Percentiles rank a stretch among this genome's conserved stretches.
These are phyloP conservation scores for Callaeas wilsoni DNA, from an alignment of 2,113 vertebrate genomes.

Conservation along the genomic window DNA sequence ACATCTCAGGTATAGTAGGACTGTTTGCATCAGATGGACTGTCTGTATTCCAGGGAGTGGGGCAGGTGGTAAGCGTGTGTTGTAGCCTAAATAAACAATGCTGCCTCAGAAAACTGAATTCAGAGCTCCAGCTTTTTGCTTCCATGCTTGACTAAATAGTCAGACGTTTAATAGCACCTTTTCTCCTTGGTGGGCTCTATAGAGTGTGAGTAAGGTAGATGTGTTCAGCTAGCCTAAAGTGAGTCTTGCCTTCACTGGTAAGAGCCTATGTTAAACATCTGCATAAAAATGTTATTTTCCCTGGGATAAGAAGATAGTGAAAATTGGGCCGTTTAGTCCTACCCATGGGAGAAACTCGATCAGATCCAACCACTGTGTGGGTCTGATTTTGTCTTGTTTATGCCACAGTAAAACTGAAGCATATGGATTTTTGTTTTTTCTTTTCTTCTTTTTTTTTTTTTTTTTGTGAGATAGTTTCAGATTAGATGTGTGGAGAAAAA, in stretches of 20 bases:
- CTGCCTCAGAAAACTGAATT: not conserved
- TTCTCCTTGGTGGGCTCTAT: not conserved
- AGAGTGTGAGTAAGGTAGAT: not conserved
- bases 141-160: not conserved
- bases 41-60: not conserved
- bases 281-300: not conserved
- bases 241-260: not conserved
- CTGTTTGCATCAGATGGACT: not conserved
- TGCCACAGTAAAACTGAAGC: not conserved
- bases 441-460: not conserved
- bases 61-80: not conserved
- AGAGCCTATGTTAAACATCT: not conserved
- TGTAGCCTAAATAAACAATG: not conserved
- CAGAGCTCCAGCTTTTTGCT: not conserved
- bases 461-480: not conserved
- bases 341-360: not conserved
- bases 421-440: not conserved
- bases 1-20: conserved; percentile 51
- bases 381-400: not conserved
- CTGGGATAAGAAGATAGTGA: not conserved
- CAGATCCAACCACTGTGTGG: not conserved
- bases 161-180: not conserved
- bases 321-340: not conserved
- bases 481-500: not conserved
- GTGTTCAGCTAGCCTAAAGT: not conserved